These are phyloP conservation scores for Pelmatolapia mariae DNA, from an alignment of 2,113 vertebrate species.

Conservation along the genomic window DNA sequence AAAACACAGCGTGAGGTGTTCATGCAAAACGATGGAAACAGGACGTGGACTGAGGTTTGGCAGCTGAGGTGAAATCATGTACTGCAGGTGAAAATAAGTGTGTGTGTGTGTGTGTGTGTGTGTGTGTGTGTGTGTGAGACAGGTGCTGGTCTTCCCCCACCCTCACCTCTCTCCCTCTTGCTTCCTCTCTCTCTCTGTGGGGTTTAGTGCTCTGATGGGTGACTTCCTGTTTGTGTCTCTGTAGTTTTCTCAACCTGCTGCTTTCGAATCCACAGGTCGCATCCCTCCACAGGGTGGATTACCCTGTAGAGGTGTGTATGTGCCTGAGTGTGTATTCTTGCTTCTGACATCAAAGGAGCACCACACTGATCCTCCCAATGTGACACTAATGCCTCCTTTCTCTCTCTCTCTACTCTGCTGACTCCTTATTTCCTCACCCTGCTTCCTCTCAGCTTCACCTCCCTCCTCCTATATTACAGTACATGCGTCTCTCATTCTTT, in stretches of 20 bases:
- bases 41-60: background rate
- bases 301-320: background rate
- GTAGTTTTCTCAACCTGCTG: constrained; percentile 33
- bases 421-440: constrained; percentile 7
- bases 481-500: accelerated
- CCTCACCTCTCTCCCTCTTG: background rate
- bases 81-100: background rate
- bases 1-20: accelerated
- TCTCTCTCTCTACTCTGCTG: background rate
- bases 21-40: background rate
- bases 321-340: background rate
- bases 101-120: background rate
- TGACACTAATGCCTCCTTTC: constrained; percentile 7
- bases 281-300: background rate
- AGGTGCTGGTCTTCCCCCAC: background rate
- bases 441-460: background rate
- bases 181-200: background rate
- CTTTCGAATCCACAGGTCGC: constrained; percentile 24
- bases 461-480: background rate
- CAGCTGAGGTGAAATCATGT: background rate
- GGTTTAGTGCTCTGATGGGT: background rate
- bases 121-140: background rate
- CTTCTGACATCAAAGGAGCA: constrained; percentile 32
- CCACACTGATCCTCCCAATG: constrained; percentile 26
- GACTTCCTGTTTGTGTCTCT: constrained; percentile 40